Evolutionary conservation across 2,888 invertebrate genomes (phyloP).

Genomic region (Melolontha melolontha): DNA sequence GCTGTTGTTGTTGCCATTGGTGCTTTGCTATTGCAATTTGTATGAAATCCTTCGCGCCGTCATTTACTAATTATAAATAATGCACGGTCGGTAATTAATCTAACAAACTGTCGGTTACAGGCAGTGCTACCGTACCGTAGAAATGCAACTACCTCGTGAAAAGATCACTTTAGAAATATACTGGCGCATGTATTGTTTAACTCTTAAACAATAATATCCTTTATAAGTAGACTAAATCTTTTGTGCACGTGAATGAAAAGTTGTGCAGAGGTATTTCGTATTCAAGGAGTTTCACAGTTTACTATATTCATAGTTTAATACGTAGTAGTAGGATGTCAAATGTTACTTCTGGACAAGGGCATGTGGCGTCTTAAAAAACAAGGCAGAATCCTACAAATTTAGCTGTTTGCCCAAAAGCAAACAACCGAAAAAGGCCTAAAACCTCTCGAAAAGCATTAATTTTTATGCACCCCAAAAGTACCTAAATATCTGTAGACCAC

Average conservation of each 20-base stretch:
- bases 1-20: too few species aligned
- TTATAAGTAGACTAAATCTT: slow-evolving; percentile 8
- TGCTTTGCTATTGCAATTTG: slow-evolving; percentile 13
- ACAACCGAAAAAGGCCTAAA: too few species aligned
- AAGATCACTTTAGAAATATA: slow-evolving; percentile 13
- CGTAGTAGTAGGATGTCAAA: too few species aligned
- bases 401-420: too few species aligned
- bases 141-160: slow-evolving; percentile 2
- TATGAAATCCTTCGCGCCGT: slow-evolving; percentile 30
- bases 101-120: slow-evolving; percentile 32
- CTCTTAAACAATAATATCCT: slow-evolving; percentile 9
- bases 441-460: too few species aligned
- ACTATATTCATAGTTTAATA: too few species aligned
- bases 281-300: too few species aligned
- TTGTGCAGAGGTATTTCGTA: not conserved
- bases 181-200: slow-evolving; percentile 1
- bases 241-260: not conserved
- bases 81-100: slow-evolving; percentile 31
- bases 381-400: too few species aligned
- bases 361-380: too few species aligned
- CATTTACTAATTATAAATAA: slow-evolving; percentile 35
- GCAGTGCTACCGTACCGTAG: not conserved
- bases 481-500: too few species aligned
- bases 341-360: too few species aligned
- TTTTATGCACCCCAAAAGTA: too few species aligned